Percentiles rank a stretch among this genome's conserved stretches.
These are phyloP conservation scores for Dermatemys mawii DNA, from an alignment of 2,113 vertebrate species.

Conservation along the genomic window DNA sequence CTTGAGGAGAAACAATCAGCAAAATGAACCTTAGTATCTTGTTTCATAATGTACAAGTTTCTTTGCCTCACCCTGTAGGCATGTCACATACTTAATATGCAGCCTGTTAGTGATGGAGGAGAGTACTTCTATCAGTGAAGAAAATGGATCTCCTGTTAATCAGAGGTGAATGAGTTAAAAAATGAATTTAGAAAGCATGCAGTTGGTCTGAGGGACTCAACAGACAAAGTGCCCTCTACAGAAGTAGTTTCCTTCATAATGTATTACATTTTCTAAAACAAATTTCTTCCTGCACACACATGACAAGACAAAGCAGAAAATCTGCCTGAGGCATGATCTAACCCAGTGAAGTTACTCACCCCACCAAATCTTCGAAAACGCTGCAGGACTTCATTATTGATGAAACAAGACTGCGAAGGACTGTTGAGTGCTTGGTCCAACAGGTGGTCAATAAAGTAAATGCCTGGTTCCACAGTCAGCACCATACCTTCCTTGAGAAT, in stretches of 20 bases:
- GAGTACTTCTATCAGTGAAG: not conserved
- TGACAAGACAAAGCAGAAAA: not conserved
- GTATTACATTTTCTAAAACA: not conserved
- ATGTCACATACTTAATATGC: constrained; percentile 1
- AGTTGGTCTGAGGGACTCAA: not conserved
- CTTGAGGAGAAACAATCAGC: not conserved
- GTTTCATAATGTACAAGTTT: not conserved
- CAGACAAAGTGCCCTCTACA: not conserved
- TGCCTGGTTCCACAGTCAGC: constrained; percentile 94
- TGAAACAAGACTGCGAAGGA: constrained; percentile 85
- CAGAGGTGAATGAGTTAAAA: not conserved
- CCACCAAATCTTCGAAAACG: constrained; percentile 91
- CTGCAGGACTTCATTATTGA: constrained; percentile 83
- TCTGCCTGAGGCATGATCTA: fast-evolving
- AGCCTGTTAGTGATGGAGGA: not conserved
- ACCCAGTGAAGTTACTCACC: constrained; percentile 76
- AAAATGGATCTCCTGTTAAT: not conserved
- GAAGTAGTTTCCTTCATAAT: not conserved
- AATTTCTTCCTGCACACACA: fast-evolving
- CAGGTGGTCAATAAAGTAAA: constrained; percentile 95
- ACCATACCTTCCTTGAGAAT: constrained; percentile 90
- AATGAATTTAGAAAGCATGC: not conserved
- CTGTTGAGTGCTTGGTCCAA: constrained; percentile 88
- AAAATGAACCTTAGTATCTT: not conserved
- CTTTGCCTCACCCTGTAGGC: not conserved